phyloP scores from a whole-genome alignment of 2,888 invertebrate species.

The Dynastes hyllus region DNA sequence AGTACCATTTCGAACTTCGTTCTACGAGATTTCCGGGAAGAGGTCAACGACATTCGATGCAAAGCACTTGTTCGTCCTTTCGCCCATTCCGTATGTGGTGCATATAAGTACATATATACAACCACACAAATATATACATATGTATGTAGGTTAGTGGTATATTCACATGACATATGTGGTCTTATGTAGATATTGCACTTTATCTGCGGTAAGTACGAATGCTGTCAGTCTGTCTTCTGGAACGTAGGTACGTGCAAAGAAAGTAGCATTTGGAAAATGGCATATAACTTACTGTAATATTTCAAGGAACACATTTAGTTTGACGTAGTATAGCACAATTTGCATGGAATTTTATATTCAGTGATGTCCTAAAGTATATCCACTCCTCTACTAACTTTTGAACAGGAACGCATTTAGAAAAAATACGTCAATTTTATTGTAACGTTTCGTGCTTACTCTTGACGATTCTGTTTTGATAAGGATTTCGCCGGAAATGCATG shows the following conservation, averaged over 20 bases:
- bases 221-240: background rate
- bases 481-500: no score
- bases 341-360: no score
- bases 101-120: conserved; percentile 12
- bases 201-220: background rate
- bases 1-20: conserved; percentile 58
- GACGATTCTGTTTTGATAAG: no score
- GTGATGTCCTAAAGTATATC: no score
- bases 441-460: no score
- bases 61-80: background rate
- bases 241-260: background rate
- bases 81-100: conserved; percentile 5
- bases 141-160: background rate
- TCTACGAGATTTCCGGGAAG: conserved; percentile 45
- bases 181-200: background rate
- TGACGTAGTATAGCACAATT: no score
- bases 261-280: background rate
- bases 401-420: no score
- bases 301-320: background rate
- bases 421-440: no score
- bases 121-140: background rate
- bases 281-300: background rate
- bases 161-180: background rate
- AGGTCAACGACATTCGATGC: conserved; percentile 47
- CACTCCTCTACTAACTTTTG: no score